Percentiles rank a stretch among this genome's conserved stretches.
Evolutionary conservation across 2,113 vertebrate species (phyloP).

Genomic region (Strix aluco): DNA sequence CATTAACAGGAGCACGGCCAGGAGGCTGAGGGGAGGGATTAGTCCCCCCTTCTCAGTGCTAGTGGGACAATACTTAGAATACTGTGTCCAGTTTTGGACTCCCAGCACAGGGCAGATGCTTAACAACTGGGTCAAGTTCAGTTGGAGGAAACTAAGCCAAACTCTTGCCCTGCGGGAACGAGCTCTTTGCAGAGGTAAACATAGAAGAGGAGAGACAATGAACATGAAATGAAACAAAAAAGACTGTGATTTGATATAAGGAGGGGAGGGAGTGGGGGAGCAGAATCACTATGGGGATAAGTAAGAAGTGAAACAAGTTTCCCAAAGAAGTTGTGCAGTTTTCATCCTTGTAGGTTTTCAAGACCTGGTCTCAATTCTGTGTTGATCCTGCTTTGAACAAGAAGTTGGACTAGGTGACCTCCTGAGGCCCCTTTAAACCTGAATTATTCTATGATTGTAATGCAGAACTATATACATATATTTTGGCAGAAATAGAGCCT

Average conservation of each 20-base stretch:
- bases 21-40: background rate
- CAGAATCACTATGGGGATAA: background rate
- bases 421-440: background rate
- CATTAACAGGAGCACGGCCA: background rate
- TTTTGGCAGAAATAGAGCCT: background rate
- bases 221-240: background rate
- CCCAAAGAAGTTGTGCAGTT: background rate
- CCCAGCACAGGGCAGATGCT: background rate
- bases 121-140: background rate
- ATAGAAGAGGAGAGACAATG: background rate
- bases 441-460: background rate
- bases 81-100: background rate
- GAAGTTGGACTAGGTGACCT: background rate
- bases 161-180: background rate
- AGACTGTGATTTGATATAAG: background rate
- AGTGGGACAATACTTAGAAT: background rate
- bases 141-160: accelerated
- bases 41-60: background rate
- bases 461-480: background rate
- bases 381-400: background rate
- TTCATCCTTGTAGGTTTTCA: background rate
- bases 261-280: background rate
- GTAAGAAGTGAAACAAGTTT: background rate
- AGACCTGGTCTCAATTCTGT: background rate
- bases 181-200: background rate